Conservation (phyloP, 2,797 vertebrate genomes). For the Siniperca undulata region DNA sequence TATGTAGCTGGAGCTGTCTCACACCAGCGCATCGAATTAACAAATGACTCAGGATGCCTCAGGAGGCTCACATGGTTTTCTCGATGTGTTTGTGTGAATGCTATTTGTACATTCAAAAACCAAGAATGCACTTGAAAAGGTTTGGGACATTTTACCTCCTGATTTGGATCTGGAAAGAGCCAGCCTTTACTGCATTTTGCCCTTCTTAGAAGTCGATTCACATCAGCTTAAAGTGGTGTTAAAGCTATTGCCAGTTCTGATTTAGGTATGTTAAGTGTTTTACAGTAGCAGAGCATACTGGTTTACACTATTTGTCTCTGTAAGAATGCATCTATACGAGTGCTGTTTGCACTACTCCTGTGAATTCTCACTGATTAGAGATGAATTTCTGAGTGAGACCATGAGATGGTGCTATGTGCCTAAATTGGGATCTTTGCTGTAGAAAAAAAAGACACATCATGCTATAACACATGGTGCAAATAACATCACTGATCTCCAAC, state of each 20-base stretch:
- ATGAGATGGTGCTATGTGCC: conserved; percentile 86
- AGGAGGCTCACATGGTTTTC: not conserved
- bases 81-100: not conserved
- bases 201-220: not conserved
- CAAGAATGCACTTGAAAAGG: not conserved
- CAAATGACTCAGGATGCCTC: conserved; percentile 11
- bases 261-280: not conserved
- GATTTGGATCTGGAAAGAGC: not conserved
- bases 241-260: not conserved
- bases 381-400: conserved; percentile 76
- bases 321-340: not conserved
- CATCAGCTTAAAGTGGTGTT: not conserved
- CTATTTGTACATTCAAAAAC: not conserved
- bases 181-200: not conserved
- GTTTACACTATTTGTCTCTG: not conserved
- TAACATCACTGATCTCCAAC: conserved; percentile 19
- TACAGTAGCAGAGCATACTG: not conserved
- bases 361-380: conserved; percentile 7
- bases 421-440: conserved; percentile 42
- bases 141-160: not conserved
- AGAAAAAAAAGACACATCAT: conserved; percentile 17
- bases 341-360: not conserved
- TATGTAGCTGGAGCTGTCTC: conserved; percentile 23
- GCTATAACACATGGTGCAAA: conserved; percentile 20
- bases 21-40: not conserved